phyloP scores from a whole-genome alignment of 2,113 vertebrate genomes.

The Oceanodroma tethys region DNA sequence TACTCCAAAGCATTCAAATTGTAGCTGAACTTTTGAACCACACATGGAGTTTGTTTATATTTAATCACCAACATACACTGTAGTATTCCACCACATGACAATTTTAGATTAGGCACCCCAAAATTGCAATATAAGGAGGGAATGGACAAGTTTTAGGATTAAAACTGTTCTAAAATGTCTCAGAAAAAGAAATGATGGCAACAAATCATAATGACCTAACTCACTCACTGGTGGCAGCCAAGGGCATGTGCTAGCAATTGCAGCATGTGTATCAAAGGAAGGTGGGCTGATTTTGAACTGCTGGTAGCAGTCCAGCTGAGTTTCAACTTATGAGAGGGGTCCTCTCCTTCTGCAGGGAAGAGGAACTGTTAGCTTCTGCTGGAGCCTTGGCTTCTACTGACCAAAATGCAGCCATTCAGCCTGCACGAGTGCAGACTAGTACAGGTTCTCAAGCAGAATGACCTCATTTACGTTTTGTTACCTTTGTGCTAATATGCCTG shows the following conservation, averaged over 20 bases:
- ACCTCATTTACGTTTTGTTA: not conserved
- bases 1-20: not conserved
- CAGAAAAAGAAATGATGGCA: not conserved
- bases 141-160: not conserved
- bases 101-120: not conserved
- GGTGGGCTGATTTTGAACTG: not conserved
- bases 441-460: not conserved
- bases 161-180: not conserved
- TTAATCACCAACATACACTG: not conserved
- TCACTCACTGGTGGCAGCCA: not conserved
- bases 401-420: not conserved
- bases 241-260: not conserved
- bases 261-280: not conserved
- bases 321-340: not conserved
- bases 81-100: not conserved
- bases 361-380: not conserved
- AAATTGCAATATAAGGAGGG: not conserved
- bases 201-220: not conserved
- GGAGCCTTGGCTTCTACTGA: not conserved
- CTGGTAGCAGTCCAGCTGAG: not conserved
- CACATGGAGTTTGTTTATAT: not conserved
- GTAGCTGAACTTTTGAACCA: slow-evolving; percentile 26
- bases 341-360: not conserved
- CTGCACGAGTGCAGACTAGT: not conserved
- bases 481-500: not conserved